These are phyloP conservation scores for Holothuria scabra DNA, from an alignment of 53 echinoderm and acorn worm genomes.

Conservation along the genomic window DNA sequence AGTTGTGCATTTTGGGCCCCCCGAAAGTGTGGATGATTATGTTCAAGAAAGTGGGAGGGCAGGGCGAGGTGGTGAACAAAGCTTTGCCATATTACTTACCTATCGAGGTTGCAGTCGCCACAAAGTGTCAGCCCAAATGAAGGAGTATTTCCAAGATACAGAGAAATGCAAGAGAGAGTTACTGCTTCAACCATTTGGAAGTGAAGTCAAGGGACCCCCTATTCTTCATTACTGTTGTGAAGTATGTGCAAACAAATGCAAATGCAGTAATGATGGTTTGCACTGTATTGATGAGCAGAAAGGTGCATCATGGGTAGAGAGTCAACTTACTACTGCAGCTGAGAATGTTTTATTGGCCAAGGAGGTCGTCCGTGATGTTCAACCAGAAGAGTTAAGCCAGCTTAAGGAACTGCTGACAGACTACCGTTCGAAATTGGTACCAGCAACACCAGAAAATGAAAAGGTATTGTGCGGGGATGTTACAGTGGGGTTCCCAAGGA, in stretches of 20 bases:
- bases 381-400: not conserved
- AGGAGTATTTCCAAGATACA: constrained; percentile 6
- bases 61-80: constrained; percentile 27
- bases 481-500: not conserved
- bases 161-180: constrained; percentile 3
- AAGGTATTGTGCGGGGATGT: not conserved
- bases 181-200: constrained; percentile 8
- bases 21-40: constrained; percentile 22
- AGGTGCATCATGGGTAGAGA: not conserved
- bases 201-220: not conserved
- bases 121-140: constrained; percentile 23
- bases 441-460: not conserved
- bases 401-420: not conserved
- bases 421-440: not conserved
- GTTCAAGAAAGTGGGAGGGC: constrained; percentile 28
- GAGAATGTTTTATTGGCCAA: not conserved
- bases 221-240: constrained; percentile 9
- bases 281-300: not conserved
- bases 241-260: constrained; percentile 6
- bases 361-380: not conserved
- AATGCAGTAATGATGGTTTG: not conserved
- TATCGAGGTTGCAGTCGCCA: constrained; percentile 7
- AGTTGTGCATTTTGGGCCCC: constrained; percentile 20
- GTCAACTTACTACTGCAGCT: not conserved
- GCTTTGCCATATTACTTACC: not conserved